Percentiles rank a stretch among this genome's conserved stretches.
These are phyloP conservation scores for Corynorhinus townsendii DNA, from an alignment of 2,113 vertebrate genomes.

Conservation along the genomic window DNA sequence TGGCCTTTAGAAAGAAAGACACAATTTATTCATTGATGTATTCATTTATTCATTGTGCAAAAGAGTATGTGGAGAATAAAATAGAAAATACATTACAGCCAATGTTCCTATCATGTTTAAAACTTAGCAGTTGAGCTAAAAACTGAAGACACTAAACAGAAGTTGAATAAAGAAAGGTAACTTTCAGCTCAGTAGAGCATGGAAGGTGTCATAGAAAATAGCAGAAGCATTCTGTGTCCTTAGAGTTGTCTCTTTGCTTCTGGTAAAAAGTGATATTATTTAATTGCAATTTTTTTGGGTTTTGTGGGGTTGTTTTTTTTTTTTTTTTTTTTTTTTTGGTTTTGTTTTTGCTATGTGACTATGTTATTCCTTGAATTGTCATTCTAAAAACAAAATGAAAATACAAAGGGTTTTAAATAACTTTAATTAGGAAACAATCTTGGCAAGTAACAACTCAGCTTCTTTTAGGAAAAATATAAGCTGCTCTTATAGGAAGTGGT, in stretches of 20 bases:
- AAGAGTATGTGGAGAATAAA: not conserved
- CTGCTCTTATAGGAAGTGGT: not conserved
- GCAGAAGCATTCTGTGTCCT: not conserved
- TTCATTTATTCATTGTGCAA: not conserved
- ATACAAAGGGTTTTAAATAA: not conserved
- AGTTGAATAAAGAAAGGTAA: not conserved
- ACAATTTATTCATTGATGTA: not conserved
- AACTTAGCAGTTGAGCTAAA: not conserved
- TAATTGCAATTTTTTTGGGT: not conserved
- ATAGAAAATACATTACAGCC: not conserved
- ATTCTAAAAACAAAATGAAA: conserved; percentile 11
- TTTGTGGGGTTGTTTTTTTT: not conserved
- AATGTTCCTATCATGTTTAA: not conserved
- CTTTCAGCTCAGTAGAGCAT: not conserved
- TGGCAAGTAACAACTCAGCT: not conserved
- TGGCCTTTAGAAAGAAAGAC: not conserved
- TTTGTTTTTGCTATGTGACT: not conserved
- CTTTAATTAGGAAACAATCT: not conserved
- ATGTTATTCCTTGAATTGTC: not conserved
- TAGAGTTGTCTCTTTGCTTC: not conserved
- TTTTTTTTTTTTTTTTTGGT: not conserved
- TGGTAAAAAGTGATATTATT: not conserved
- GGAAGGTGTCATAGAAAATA: not conserved
- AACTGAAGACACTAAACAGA: not conserved
- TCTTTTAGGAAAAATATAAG: conserved; percentile 33